phyloP scores from a whole-genome alignment of 2,888 invertebrate genomes.

The Dasypogon diadema region DNA sequence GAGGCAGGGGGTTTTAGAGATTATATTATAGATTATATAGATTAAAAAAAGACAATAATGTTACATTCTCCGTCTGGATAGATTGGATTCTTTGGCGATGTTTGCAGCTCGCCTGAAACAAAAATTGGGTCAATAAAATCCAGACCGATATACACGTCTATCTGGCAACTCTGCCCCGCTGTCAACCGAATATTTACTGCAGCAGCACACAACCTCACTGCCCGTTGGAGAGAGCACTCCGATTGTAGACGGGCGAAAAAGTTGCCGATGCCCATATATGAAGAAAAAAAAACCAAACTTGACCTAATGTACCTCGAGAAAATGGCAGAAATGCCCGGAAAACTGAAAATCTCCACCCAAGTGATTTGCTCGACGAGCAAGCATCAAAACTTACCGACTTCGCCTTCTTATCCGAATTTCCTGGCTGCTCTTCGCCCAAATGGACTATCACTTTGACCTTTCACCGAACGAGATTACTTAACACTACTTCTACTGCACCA shows the following conservation, averaged over 20 bases:
- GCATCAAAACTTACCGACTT: slow-evolving; percentile 14
- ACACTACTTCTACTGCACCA: neutral
- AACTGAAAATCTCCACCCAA: neutral
- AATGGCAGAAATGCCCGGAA: neutral
- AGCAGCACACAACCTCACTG: neutral
- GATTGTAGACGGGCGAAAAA: neutral
- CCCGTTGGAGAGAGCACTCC: neutral
- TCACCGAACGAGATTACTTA: slow-evolving; percentile 23
- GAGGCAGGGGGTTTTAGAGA: too few relatives aligned
- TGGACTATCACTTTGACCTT: slow-evolving; percentile 27
- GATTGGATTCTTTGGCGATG: too few relatives aligned
- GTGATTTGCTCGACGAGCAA: too few relatives aligned
- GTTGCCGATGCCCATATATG: slow-evolving; percentile 5
- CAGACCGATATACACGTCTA: neutral
- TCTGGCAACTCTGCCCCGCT: neutral
- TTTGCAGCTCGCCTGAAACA: neutral
- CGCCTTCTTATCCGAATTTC: slow-evolving; percentile 30
- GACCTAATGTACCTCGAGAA: neutral
- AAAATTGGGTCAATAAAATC: slow-evolving; percentile 13
- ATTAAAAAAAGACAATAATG: neutral
- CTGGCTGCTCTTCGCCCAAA: neutral
- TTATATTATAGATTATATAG: too few relatives aligned
- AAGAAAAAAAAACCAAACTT: slow-evolving; percentile 4
- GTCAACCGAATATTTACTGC: neutral
- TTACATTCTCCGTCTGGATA: too few relatives aligned